Evolutionary conservation across 2,888 invertebrate genomes (phyloP).

Genomic region (Protula sp.): DNA sequence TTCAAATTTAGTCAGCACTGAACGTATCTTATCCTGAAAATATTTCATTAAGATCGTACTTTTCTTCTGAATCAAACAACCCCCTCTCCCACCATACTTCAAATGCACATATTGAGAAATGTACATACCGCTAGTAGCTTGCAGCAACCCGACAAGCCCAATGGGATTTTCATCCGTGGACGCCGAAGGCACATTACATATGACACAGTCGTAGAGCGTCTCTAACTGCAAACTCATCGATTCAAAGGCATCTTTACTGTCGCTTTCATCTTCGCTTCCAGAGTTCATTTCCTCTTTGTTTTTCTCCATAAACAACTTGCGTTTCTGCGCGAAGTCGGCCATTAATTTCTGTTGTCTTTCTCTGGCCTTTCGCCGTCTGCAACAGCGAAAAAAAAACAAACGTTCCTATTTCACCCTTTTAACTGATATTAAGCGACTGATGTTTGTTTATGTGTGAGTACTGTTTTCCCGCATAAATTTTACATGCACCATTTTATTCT

Average conservation of each 20-base stretch:
- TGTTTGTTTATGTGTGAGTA: too few species aligned
- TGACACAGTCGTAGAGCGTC: conserved; percentile 71
- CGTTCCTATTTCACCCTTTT: too few species aligned
- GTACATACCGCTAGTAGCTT: conserved; percentile 68
- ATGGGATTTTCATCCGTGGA: conserved; percentile 78
- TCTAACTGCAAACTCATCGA: not conserved
- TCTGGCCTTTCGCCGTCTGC: conserved; percentile 58
- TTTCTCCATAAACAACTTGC: conserved; percentile 83
- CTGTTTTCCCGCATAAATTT: too few species aligned
- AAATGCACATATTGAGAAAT: too few species aligned
- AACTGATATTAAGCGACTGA: too few species aligned
- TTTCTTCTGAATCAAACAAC: too few species aligned
- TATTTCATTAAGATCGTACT: too few species aligned
- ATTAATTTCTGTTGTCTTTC: conserved; percentile 87
- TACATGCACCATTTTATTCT: too few species aligned
- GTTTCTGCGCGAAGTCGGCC: conserved; percentile 86
- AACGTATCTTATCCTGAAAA: too few species aligned
- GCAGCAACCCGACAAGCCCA: conserved; percentile 81
- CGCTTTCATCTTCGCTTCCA: not conserved
- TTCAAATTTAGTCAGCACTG: too few species aligned
- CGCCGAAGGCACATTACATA: conserved; percentile 85
- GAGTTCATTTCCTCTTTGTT: conserved; percentile 6
- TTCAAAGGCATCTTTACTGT: not conserved
- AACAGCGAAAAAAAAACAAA: not conserved
- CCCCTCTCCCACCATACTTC: too few species aligned